phyloP scores from a whole-genome alignment of 2,888 invertebrate genomes.

The Perizoma affinitatum region DNA sequence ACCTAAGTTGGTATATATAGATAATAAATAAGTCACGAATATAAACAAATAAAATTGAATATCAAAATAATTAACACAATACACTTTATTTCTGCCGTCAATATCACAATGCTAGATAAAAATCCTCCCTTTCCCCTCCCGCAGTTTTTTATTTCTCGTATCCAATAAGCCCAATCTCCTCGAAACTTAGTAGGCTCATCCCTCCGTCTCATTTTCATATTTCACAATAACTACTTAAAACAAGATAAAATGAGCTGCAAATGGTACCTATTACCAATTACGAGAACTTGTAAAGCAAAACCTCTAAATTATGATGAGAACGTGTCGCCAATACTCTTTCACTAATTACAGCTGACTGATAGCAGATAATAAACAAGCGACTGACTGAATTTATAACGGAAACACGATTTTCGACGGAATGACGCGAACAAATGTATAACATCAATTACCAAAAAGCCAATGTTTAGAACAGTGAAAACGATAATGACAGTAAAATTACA shows the following conservation, averaged over 20 bases:
- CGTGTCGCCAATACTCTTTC: slow-evolving; percentile 49
- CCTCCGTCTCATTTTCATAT: neutral
- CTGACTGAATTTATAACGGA: slow-evolving; percentile 57
- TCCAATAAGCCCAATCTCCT: too few relatives aligned
- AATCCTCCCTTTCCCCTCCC: too few relatives aligned
- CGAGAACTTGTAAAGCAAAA: slow-evolving; percentile 2
- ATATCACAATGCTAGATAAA: too few relatives aligned
- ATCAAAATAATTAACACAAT: too few relatives aligned
- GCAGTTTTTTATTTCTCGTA: too few relatives aligned
- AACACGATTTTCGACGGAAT: slow-evolving; percentile 47
- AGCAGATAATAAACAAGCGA: slow-evolving; percentile 55
- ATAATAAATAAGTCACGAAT: too few relatives aligned
- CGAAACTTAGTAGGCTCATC: too few relatives aligned
- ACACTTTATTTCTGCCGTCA: too few relatives aligned
- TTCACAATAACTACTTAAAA: neutral
- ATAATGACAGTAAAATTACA: slow-evolving; percentile 48
- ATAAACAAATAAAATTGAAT: too few relatives aligned
- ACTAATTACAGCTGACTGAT: slow-evolving; percentile 57
- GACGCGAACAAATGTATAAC: slow-evolving; percentile 62
- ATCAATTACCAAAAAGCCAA: slow-evolving; percentile 57
- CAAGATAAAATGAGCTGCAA: slow-evolving; percentile 1
- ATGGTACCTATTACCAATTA: slow-evolving; percentile 2
- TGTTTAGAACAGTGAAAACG: slow-evolving; percentile 42
- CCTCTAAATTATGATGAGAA: slow-evolving; percentile 41
- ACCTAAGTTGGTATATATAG: too few relatives aligned